phyloP scores from a whole-genome alignment of 2,888 invertebrate species.

The Erebia ligea region DNA sequence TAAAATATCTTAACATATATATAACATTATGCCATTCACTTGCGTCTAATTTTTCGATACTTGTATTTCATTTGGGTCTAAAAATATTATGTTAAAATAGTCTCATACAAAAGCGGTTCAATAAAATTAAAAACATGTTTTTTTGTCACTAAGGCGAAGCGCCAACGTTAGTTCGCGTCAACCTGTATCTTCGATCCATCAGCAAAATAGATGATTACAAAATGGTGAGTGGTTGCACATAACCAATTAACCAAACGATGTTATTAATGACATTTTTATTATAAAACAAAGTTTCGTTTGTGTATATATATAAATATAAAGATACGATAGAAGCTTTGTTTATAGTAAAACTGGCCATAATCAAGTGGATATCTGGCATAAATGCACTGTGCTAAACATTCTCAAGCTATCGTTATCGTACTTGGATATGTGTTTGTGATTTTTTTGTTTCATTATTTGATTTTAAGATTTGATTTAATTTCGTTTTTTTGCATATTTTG shows the following conservation, averaged over 20 bases:
- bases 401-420: constrained; percentile 68
- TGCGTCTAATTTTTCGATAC: constrained; percentile 37
- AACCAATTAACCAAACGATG: constrained; percentile 51
- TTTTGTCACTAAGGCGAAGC: constrained; percentile 87
- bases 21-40: constrained; percentile 52
- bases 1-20: constrained; percentile 54
- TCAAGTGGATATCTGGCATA: constrained; percentile 64
- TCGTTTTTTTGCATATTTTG: constrained; percentile 41
- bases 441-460: constrained; percentile 48
- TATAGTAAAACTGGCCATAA: constrained; percentile 68
- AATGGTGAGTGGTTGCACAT: constrained; percentile 93
- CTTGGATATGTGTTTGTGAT: constrained; percentile 63
- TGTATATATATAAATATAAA: not conserved
- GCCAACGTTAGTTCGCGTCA: constrained; percentile 95
- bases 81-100: constrained; percentile 21
- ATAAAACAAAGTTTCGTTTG: constrained; percentile 61
- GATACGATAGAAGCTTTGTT: constrained; percentile 56
- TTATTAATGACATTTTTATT: constrained; percentile 63
- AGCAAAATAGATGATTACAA: constrained; percentile 99
- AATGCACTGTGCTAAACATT: constrained; percentile 74
- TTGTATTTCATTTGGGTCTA: constrained; percentile 23
- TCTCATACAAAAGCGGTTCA: constrained; percentile 35
- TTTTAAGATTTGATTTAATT: constrained; percentile 44
- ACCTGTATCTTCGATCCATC: constrained; percentile 98
- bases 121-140: constrained; percentile 50